Conservation (phyloP, 2,888 invertebrate genomes). For the Copidosoma aretas region DNA sequence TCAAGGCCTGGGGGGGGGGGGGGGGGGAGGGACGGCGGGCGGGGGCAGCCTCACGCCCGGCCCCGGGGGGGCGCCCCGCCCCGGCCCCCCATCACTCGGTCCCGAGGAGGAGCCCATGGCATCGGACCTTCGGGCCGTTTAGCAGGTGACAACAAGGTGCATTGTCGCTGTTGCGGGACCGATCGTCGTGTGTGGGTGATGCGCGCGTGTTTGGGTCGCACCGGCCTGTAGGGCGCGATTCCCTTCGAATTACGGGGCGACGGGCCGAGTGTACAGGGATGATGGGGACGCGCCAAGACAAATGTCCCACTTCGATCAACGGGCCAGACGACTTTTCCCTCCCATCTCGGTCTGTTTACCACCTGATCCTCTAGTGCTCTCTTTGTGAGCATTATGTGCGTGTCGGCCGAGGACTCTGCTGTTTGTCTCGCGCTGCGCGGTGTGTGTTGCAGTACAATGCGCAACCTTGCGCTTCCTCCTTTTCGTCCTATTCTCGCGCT, state of each 20-base stretch:
- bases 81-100: constrained; percentile 43
- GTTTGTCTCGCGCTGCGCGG: constrained; percentile 26
- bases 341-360: no score
- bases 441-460: neutral
- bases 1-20: no score
- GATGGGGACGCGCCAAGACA: constrained; percentile 43
- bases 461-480: constrained; percentile 7
- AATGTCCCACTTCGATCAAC: constrained; percentile 50
- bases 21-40: no score
- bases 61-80: no score
- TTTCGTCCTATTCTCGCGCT: neutral
- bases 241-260: constrained; percentile 46
- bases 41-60: no score
- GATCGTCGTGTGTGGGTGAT: neutral
- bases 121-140: constrained; percentile 33
- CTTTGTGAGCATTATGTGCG: no score
- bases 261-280: constrained; percentile 49
- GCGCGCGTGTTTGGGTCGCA: constrained; percentile 43
- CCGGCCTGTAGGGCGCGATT: constrained; percentile 58
- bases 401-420: constrained; percentile 30
- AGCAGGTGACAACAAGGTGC: constrained; percentile 57
- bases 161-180: no score
- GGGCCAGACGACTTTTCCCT: constrained; percentile 29
- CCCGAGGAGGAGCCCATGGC: constrained; percentile 26
- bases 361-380: no score